These are phyloP conservation scores for Mactromeris polynyma DNA, from an alignment of 2,888 invertebrate species.

Conservation along the genomic window DNA sequence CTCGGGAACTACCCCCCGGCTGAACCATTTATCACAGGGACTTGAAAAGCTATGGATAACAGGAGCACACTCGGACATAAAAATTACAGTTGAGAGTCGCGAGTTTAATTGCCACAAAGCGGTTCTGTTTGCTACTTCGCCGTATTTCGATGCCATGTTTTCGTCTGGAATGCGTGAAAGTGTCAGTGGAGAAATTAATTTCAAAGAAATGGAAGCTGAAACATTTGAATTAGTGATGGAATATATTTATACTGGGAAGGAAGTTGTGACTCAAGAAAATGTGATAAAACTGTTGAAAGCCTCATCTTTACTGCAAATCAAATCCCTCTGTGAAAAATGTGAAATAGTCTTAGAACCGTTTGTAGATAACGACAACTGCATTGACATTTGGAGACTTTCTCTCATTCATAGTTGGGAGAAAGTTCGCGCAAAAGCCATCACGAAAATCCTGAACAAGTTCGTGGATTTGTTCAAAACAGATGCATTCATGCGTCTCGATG, in stretches of 20 bases:
- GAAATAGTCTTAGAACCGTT: conserved; percentile 92
- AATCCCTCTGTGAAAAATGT: conserved; percentile 93
- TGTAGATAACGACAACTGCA: conserved; percentile 90
- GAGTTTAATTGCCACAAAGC: conserved; percentile 81
- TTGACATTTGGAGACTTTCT: conserved; percentile 89
- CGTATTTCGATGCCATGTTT: conserved; percentile 83
- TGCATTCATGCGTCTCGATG: conserved; percentile 87
- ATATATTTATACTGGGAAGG: conserved; percentile 93
- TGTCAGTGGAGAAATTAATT: conserved; percentile 77
- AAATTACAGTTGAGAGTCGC: conserved; percentile 78
- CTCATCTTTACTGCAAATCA: conserved; percentile 95
- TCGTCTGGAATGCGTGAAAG: conserved; percentile 82
- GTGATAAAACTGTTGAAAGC: conserved; percentile 92
- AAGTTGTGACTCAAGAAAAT: conserved; percentile 92
- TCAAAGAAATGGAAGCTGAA: conserved; percentile 89
- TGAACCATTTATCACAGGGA: conserved; percentile 71
- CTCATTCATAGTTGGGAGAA: conserved; percentile 88
- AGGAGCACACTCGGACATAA: conserved; percentile 78
- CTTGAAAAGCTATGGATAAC: conserved; percentile 72
- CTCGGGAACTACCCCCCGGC: conserved; percentile 33
- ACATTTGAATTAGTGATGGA: conserved; percentile 93
- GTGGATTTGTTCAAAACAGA: conserved; percentile 78
- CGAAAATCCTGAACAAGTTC: conserved; percentile 86
- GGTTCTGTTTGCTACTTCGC: conserved; percentile 81
- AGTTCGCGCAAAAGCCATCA: conserved; percentile 87